Base-by-base conservation (phyloP, 2,888 invertebrate genomes). In the Scrobipalpa atriplicella region DNA sequence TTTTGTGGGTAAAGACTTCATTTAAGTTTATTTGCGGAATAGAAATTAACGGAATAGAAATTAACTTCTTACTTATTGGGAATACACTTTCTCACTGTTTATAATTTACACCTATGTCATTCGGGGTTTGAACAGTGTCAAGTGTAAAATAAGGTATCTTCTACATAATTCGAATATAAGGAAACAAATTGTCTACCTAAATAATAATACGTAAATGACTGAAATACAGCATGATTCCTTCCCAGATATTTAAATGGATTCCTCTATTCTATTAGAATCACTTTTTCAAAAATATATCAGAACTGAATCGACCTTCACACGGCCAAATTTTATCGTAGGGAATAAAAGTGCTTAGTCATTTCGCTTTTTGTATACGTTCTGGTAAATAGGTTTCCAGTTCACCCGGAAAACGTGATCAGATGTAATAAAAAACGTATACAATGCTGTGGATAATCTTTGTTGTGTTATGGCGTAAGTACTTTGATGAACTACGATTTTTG, bases 41-140 rank as follows among this genome's bases (percentile, higher is more conserved):
- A 56, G 56, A 56, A 56, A 56, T 56, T 56, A n/a, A n/a, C 29
- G 56, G 29, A 51, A 56, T 56, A 56, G 56, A 56, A 56, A 56
- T 56, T 56, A n/a, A 56, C 13, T 29, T 29, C 29, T 29, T 3
- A 43, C 13, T 43, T 47, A 47, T n/a, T n/a, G 7, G n/a, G 47
- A 47, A 47, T 16, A 47, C 5, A 47, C 47, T 47, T 47, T 16
- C 47, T 47, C 16, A 3, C 16, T 13, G 6, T 16, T 47, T 47
- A 16, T 16, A 29, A 29, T 29, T 29, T 16, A 6, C 6, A 47
- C 47, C 43, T 43, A 43, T 41, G 41, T 8, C 41, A 41, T 10
- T 41, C 11, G 10, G 2, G 11, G 11, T 41, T 41, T n/a, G n/a
- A n/a, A n/a, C n/a, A n/a, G 41, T 11, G 41, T 11, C 11, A 41